Base-by-base conservation (phyloP, 2,888 invertebrate genomes). In the Hipparchia sbordonii region DNA sequence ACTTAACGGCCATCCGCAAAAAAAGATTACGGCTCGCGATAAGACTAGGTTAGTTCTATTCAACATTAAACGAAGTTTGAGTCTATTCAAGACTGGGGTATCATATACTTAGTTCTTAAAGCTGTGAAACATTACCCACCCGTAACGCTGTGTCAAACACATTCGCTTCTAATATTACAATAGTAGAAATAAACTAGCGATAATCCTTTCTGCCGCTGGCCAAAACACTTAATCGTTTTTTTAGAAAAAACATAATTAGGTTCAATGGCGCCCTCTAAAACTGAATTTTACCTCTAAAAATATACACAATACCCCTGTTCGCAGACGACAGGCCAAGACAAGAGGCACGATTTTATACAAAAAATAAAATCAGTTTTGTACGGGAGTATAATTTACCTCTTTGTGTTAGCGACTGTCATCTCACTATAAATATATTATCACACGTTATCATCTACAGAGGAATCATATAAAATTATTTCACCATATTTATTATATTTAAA, bases 251-350 rank as follows among this genome's bases (percentile, higher is more conserved):
- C 93, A 93, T 92, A 92, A 92, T 91, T 91, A 92, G 91, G 87
- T 87, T 84, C 79, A 79, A 82, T 81, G 81, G 84, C 76, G 80
- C 79, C 78, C 78, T 75, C 82, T 86, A 85, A 82, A 86, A 85
- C 83, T 86, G 83, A 88, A 85, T 52, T 81, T 86, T 87, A 87
- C 85, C 85, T 82, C 88, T 89, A 90, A 85, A 79, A 86, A 87
- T 88, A 87, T 89, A 89, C 85, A 89, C 85, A 87, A 87, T 78
- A 91, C 90, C 89, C 90, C 87, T 87, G 89, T 84, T 87, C 80
- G 82, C 82, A 89, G 93, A 93, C 92, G 92, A 92, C 93, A 92
- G 93, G 93, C 93, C 93, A 93, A 93, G 93, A 92, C 93, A 88
- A 88, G 88, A 90, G 92, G 88, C 86, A 89, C 85, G 92, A 93